These are phyloP conservation scores for Drosophila dunni DNA, from an alignment of 1,140 invertebrate genomes.

Conservation along the genomic window DNA sequence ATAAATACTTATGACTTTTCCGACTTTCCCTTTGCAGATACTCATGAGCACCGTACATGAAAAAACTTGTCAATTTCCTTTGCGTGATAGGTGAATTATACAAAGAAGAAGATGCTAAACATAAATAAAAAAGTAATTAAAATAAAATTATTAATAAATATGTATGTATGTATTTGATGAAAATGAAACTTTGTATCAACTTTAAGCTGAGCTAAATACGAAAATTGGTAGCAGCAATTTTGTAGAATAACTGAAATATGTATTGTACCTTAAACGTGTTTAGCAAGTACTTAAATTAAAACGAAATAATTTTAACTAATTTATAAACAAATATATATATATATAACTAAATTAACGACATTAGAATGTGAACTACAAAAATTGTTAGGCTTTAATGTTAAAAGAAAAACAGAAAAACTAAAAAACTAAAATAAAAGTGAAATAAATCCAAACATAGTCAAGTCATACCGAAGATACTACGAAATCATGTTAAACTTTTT, in stretches of 20 bases:
- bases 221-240: slow-evolving; percentile 76
- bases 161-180: slow-evolving; percentile 58
- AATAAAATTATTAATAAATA: slow-evolving; percentile 45
- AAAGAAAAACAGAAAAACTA: no score
- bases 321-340: slow-evolving; percentile 9
- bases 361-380: slow-evolving; percentile 68
- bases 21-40: slow-evolving; percentile 68
- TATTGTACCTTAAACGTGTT: slow-evolving; percentile 81
- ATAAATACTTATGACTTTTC: slow-evolving; percentile 79
- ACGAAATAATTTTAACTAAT: slow-evolving; percentile 74
- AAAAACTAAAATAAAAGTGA: slow-evolving; percentile 23
- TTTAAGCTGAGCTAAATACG: slow-evolving; percentile 80
- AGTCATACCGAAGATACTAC: slow-evolving; percentile 31
- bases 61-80: slow-evolving; percentile 85
- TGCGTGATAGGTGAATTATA: slow-evolving; percentile 84
- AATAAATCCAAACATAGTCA: slow-evolving; percentile 35
- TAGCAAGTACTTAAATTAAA: slow-evolving; percentile 73
- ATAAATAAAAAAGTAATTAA: slow-evolving; percentile 19
- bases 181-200: slow-evolving; percentile 79
- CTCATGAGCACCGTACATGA: slow-evolving; percentile 84
- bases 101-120: slow-evolving; percentile 59
- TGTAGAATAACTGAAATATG: slow-evolving; percentile 81
- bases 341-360: slow-evolving; percentile 36
- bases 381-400: slow-evolving; percentile 78
- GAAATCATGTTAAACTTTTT: slow-evolving; percentile 65